phyloP scores from a whole-genome alignment of 2,888 invertebrate species.

The Rhamphomyia laevipes region DNA sequence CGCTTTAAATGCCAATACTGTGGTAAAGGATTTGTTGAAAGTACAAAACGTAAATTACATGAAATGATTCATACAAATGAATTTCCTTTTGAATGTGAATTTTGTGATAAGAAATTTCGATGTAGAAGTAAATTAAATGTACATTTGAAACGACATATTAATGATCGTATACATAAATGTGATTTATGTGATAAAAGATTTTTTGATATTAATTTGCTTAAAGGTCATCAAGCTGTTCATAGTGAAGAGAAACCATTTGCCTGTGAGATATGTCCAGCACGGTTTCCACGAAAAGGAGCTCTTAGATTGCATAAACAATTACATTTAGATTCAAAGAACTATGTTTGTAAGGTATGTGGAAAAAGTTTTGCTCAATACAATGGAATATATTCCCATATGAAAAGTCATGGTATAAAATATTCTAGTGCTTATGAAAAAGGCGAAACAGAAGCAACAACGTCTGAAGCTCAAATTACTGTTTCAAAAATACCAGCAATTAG shows the following conservation, averaged over 20 bases:
- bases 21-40: neutral
- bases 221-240: neutral
- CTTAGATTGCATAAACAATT: conserved; percentile 7
- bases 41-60: neutral
- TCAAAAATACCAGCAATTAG: too few species aligned
- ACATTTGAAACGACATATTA: neutral
- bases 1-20: neutral
- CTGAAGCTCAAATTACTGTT: too few species aligned
- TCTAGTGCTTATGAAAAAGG: conserved; percentile 2
- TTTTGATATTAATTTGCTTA: neutral
- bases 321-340: conserved; percentile 8
- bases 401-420: conserved; percentile 6
- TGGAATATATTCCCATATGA: conserved; percentile 16
- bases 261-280: conserved; percentile 5
- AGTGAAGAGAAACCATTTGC: conserved; percentile 1
- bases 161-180: neutral
- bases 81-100: conserved; percentile 1
- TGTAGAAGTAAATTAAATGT: conserved; percentile 1
- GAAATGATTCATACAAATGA: neutral
- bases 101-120: neutral
- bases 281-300: conserved; percentile 8
- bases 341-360: conserved; percentile 18
- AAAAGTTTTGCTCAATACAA: conserved; percentile 11
- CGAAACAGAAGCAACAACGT: neutral
- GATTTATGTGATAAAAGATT: conserved; percentile 2